Base-by-base conservation (phyloP, 2,797 vertebrate genomes). In the Sylvia borin region DNA sequence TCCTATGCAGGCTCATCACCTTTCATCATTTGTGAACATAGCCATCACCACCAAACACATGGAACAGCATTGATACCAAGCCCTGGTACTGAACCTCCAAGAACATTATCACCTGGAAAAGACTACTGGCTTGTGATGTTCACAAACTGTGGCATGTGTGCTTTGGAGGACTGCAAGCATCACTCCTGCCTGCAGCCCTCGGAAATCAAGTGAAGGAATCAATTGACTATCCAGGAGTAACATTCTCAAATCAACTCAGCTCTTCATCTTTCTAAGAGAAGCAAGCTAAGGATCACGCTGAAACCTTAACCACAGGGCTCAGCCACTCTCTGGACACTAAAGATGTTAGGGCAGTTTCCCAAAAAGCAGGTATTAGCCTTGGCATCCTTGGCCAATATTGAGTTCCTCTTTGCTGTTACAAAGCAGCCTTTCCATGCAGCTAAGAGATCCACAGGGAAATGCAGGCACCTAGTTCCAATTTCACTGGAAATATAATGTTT, bases 281-380 rank as follows among this genome's bases (percentile, higher is more conserved):
- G 60, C 53, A 82, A 95, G 90, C 71, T 90, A 96, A 95, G 58
- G 83, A 67, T 58, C 83, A 79, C 0, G 10, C 57, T 75, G 92
- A 93, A 93, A 89, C 61, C 67, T 65, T 88, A 94, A 94, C 83
- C 88, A 91, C 83, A 87, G 38, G 64, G 55, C 74, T 38, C 58
- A 88, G 91, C 20, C 58, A 16, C 64, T 78, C 76, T 67, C 29
- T 27, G 70, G 80, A 89, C 64, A 53, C 17, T 26, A n/a, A 91
- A 77, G 77, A 91, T 65, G 58, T 71, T 92, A 96, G 75, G 65
- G 71, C 90, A 91, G 43, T 82, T 94, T 92, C 90, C 86, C 93
- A 90, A 95, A 95, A 93, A 60, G 58, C 51, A 73, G 65, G 71
- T 82, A 87, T 87, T 68, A 92, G 67, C 83, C 78, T 90, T 86